Base-by-base conservation (phyloP, 2,797 vertebrate species). In the Schizopygopsis pylzovi region DNA sequence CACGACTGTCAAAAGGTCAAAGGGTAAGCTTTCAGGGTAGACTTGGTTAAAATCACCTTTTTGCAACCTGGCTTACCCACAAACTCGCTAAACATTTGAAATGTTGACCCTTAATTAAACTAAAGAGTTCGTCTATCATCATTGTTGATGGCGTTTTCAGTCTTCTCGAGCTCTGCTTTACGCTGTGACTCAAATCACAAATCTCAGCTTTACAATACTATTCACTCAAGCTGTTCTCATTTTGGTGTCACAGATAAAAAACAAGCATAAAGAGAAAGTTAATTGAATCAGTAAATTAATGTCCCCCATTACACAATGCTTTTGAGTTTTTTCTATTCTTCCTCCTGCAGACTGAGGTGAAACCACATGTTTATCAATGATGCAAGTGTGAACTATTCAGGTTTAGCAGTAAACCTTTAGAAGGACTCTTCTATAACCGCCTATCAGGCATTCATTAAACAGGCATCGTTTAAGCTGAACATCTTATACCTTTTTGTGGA, bases 161-260 rank as follows among this genome's bases (percentile, higher is more conserved):
- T 54, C 18, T 54, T 22, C 6, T 77, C 4, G 9, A 41, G 33
- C 33, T 39, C 20, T 78, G 20, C 20, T 79, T n/a, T 25, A 25
- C 37, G 4, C 4, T 2, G 8, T 79, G 77, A 61, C 7, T 61
- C 54, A 79, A 61, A 61, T 41, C 22, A 43, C 13, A 15, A 79
- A 61, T 79, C 77, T 79, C n/a, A 79, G 37, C 25, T 71, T 71
- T 39, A 43, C 37, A n/a, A 4, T 25, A 73, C 71, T 8, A 25
- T 13, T 47, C n/a, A 47, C n/a, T 25, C 4, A 15, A 47, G 43
- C 49, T 18, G 3, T 49, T 33, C 28, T 54, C 49, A 54, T 22
- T 25, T 33, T 4, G 11, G 16, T 77, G 72, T 33, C 47, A 49
- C 71, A 52, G 25, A 72, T 65, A 20, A 11, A 28, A 28, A 18